Percentiles rank a stretch among this genome's conserved stretches.
These are phyloP conservation scores for Tachuris rubrigastra DNA, from an alignment of 2,113 vertebrate species.

Conservation along the genomic window DNA sequence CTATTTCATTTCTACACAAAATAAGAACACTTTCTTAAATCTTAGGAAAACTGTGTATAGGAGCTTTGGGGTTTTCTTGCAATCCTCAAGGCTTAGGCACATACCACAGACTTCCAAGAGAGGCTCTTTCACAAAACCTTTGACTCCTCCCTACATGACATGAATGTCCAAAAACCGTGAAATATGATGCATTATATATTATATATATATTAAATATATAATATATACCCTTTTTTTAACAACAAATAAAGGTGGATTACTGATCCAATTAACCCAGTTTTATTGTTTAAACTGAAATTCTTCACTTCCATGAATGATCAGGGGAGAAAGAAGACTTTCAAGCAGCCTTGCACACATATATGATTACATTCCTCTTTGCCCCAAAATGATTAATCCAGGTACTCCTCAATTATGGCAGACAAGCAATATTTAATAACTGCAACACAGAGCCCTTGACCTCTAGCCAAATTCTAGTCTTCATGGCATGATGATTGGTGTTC, in stretches of 20 bases:
- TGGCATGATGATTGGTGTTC: background rate
- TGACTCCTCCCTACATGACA: background rate
- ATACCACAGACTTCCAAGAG: background rate
- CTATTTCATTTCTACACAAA: background rate
- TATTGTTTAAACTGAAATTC: background rate
- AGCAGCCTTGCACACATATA: rapidly evolving
- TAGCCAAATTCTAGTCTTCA: background rate
- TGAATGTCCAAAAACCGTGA: background rate
- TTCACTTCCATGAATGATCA: background rate
- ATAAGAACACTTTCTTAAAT: background rate
- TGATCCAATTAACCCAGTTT: background rate
- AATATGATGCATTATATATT: background rate
- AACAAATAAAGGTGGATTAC: background rate
- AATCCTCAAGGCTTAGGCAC: background rate
- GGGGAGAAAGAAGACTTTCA: background rate
- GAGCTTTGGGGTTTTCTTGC: background rate
- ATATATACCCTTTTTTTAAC: background rate
- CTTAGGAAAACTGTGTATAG: background rate
- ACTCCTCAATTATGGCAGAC: slow-evolving; percentile 13
- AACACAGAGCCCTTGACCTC: background rate
- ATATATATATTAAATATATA: background rate
- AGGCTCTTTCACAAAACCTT: background rate
- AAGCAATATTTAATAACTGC: background rate
- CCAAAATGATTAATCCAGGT: background rate
- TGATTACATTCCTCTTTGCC: background rate